A percentile compares a stretch with the other conserved stretches of the same genome.
These are phyloP conservation scores for Carcina quercana DNA, from an alignment of 2,888 invertebrate species.

Conservation along the genomic window DNA sequence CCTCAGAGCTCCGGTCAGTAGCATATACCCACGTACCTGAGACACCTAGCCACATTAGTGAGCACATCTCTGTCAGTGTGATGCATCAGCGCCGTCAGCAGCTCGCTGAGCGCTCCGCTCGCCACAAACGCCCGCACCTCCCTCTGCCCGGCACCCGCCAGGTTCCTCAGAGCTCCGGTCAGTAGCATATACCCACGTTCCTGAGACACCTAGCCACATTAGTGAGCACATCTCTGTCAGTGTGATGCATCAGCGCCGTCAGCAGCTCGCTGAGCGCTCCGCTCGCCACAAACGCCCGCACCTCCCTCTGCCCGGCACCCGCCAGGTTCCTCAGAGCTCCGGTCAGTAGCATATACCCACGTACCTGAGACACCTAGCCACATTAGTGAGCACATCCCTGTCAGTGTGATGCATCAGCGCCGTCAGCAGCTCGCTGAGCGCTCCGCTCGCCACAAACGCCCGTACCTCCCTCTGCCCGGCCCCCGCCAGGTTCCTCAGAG, in stretches of 20 bases:
- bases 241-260: conserved; percentile 78
- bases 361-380: conserved; percentile 77
- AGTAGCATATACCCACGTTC: conserved; percentile 41
- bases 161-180: conserved; percentile 86
- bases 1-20: conserved; percentile 86
- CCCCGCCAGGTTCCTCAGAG: conserved; percentile 83
- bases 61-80: conserved; percentile 85
- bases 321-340: conserved; percentile 88
- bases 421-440: conserved; percentile 80
- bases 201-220: conserved; percentile 82
- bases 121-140: conserved; percentile 64
- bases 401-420: conserved; percentile 82
- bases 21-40: conserved; percentile 45
- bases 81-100: conserved; percentile 80
- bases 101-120: conserved; percentile 80
- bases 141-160: conserved; percentile 69
- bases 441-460: conserved; percentile 76
- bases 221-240: conserved; percentile 84
- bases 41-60: conserved; percentile 81
- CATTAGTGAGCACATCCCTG: conserved; percentile 82
- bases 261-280: conserved; percentile 82
- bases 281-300: conserved; percentile 70
- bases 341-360: conserved; percentile 71
- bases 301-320: conserved; percentile 35
- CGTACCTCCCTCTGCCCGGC: conserved; percentile 27